Conservation (phyloP, 2,888 invertebrate species). For the Mesoligia furuncula region DNA sequence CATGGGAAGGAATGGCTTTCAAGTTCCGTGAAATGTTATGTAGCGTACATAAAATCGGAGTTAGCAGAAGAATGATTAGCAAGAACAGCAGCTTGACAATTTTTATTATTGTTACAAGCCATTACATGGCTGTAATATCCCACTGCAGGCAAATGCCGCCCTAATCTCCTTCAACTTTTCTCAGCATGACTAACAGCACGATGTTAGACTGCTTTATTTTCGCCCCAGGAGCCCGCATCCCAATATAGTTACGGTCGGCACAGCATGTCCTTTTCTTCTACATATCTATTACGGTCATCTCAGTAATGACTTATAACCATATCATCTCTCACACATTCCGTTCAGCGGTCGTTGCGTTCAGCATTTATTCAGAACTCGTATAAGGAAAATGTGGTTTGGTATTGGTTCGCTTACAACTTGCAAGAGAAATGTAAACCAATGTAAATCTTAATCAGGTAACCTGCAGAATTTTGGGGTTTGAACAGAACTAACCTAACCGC, state of each 20-base stretch:
- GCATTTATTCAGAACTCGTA: background rate
- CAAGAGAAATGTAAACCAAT: background rate
- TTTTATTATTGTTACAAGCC: background rate
- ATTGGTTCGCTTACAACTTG: background rate
- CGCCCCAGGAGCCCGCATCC: background rate
- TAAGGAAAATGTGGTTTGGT: background rate
- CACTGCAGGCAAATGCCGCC: background rate
- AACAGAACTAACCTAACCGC: background rate
- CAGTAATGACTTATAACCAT: background rate
- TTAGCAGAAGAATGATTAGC: constrained; percentile 31
- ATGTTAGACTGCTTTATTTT: constrained; percentile 11
- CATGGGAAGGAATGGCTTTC: constrained; percentile 51
- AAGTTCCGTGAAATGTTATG: constrained; percentile 42
- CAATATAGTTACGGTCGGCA: background rate
- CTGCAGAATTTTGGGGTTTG: background rate
- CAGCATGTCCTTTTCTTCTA: background rate
- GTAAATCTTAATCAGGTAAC: background rate
- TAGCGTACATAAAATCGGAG: constrained; percentile 34
- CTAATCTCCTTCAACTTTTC: background rate
- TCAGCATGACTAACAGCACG: constrained; percentile 4
- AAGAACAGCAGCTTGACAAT: constrained; percentile 8
- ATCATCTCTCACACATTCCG: background rate
- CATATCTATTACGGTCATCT: background rate
- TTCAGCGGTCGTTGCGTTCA: background rate
- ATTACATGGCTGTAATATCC: background rate